Base-by-base conservation (phyloP, 2,113 vertebrate genomes). In the Rhegmatorhina hoffmannsi region DNA sequence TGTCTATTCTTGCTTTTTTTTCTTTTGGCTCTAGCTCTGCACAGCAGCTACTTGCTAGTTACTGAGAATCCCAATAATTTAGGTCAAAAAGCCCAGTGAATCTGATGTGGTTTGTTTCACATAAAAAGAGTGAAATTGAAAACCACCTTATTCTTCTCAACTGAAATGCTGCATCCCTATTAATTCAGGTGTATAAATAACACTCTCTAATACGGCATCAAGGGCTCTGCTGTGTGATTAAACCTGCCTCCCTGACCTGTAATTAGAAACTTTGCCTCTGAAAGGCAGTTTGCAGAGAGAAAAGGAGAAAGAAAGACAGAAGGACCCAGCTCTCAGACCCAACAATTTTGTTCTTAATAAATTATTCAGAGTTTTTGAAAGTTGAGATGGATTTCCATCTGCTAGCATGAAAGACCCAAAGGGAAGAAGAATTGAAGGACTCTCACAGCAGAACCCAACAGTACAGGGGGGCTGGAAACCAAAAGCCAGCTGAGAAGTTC, bases 191-290 rank as follows among this genome's bases (percentile, higher is more conserved):
- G 96, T 95, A 96, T 96, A 97, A 97, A 97, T 95, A 97, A 97
- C 95, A 90, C 86, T 86, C 92, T 87, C 89, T 91, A 87, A 95
- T 79, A 77, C 94, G 87, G 95, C 87, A 96, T 96, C 93, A 96
- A 97, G 96, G 87, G 94, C 88, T 95, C 94, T 93, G 94, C 95
- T 97, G 95, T 97, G 92, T 92, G 95, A 94, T 92, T 94, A 96
- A 94, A 96, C 90, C 60, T 68, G 94, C 95, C 64, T 96, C 44
- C 78, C 97, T 97, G 97, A 98, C 97, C 97, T 98, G 98, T 98
- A 98, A 98, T 98, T 98, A 98, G 98, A 98, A 98, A 98, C 98
- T 97, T 97, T 91, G 84, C 95, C 94, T 97, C 95, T 96, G 96
- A 97, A 97, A 97, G 88, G 94, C 94, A 96, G 94, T 95, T 95